Evolutionary conservation across 2,888 invertebrate species (phyloP), one percentile per base, ranked within the genome.

Genomic region (Apamea sordens): DNA sequence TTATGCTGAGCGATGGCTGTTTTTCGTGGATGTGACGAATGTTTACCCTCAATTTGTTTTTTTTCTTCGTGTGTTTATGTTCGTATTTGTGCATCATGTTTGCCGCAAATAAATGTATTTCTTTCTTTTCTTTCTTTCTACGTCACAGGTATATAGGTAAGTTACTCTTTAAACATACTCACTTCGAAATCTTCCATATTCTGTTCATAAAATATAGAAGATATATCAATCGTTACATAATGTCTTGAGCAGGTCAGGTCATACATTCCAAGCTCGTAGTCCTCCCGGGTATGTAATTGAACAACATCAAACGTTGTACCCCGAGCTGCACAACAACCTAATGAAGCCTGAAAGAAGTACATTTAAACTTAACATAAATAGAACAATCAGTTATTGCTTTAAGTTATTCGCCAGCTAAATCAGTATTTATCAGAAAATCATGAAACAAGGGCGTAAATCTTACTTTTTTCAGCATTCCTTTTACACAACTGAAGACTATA

Each of bases 371-470:
- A 36, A 21, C 10, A 32, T 56, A 24, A 24, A 56, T 11, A 56
- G 24, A 56, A 56, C 24, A 24, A 56, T 56, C 4, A 56, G 24
- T 24, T 24, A 56, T 21, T 56, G 56, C 11, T 24, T 56, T 11
- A 5, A 56, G 24, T 56, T 24, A 24, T 56, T 24, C 24, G 5
- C 2, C 56, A 56, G 24, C 4, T 56, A 24, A 4, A 24, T 56
- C 10, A 5, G 24, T 24, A 36, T 32, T 32, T 32, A 56, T 24
- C 56, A 56, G 56, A 24, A 56, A 28, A 28, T 61, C 0, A 28
- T 65, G 13, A 24, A 65, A 65, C 0, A 94, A 72, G 3, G 3
- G 24, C 11, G 24, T 65, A 36, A 32, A 6, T 21, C 69, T 70
- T 50, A 70, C 69, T 50, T 32, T 32, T 70, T 70, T 70, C 28